These are phyloP conservation scores for Cydia pomonella DNA, from an alignment of 1,140 invertebrate genomes.

Conservation along the genomic window DNA sequence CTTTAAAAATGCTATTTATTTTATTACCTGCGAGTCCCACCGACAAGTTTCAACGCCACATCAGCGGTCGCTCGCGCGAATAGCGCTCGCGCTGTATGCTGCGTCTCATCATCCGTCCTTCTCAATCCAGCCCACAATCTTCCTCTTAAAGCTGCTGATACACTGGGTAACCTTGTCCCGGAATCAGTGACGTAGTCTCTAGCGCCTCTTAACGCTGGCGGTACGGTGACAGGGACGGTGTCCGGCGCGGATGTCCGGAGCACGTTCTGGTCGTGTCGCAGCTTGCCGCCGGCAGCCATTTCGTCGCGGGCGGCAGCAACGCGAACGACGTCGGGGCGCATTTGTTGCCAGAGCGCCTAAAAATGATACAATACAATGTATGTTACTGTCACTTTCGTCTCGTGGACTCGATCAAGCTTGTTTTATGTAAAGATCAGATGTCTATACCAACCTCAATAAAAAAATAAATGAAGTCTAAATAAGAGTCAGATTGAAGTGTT, in stretches of 20 bases:
- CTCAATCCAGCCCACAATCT: background rate
- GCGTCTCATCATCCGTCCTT: constrained; percentile 82
- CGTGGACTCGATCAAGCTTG: too few species aligned
- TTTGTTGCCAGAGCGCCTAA: constrained; percentile 84
- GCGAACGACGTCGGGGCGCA: constrained; percentile 84
- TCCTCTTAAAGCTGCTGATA: constrained; percentile 45
- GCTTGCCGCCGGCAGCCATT: constrained; percentile 60
- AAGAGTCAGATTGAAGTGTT: too few species aligned
- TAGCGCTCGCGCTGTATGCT: constrained; percentile 82
- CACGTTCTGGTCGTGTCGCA: constrained; percentile 92
- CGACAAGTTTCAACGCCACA: constrained; percentile 90
- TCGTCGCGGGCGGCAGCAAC: constrained; percentile 52
- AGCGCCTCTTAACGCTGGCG: constrained; percentile 37
- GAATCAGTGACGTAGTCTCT: constrained; percentile 51
- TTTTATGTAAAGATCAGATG: too few species aligned
- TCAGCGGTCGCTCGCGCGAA: constrained; percentile 89
- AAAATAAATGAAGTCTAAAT: too few species aligned
- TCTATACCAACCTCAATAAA: too few species aligned
- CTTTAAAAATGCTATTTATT: too few species aligned
- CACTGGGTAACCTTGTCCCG: background rate
- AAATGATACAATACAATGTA: constrained; percentile 40
- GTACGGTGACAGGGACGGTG: constrained; percentile 84
- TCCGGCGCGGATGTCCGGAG: constrained; percentile 81
- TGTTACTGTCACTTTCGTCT: background rate
- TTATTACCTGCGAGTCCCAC: constrained; percentile 81